Evolutionary conservation across 2,113 vertebrate genomes (phyloP).

Genomic region (Halcyon senegalensis): DNA sequence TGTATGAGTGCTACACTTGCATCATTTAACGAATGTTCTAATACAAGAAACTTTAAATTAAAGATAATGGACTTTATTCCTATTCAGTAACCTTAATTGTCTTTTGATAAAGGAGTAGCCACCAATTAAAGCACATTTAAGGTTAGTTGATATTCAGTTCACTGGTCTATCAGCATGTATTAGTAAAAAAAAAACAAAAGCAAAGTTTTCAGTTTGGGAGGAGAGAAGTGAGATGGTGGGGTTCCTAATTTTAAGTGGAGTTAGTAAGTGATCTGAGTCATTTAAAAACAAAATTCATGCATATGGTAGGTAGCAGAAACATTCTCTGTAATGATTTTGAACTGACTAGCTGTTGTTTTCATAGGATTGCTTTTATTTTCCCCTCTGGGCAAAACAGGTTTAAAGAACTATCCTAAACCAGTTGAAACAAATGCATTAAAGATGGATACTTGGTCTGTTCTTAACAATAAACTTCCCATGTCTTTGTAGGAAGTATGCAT

Average conservation of each 20-base stretch:
- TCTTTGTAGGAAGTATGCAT: not conserved
- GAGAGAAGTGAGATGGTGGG: not conserved
- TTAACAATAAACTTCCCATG: not conserved
- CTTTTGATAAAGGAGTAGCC: not conserved
- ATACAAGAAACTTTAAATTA: not conserved
- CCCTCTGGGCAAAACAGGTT: constrained; percentile 30
- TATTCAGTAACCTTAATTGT: not conserved
- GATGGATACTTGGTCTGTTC: not conserved
- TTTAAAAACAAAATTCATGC: constrained; percentile 38
- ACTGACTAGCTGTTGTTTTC: constrained; percentile 42
- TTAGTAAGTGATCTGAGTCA: constrained; percentile 20
- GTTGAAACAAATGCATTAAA: constrained; percentile 50
- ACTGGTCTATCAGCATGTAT: not conserved
- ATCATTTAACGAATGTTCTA: not conserved
- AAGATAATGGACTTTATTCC: not conserved
- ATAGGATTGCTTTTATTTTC: not conserved
- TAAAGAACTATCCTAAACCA: constrained; percentile 25
- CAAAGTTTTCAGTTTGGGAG: not conserved
- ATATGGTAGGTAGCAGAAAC: constrained; percentile 28
- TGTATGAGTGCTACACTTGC: accelerated
- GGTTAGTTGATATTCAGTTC: not conserved
- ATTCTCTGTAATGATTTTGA: constrained; percentile 50
- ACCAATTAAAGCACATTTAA: not conserved
- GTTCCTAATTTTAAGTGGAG: constrained; percentile 3
- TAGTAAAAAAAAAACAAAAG: not conserved